Evolutionary conservation across 2,797 vertebrate species (phyloP).

Genomic region (Rhabdomys pumilio): DNA sequence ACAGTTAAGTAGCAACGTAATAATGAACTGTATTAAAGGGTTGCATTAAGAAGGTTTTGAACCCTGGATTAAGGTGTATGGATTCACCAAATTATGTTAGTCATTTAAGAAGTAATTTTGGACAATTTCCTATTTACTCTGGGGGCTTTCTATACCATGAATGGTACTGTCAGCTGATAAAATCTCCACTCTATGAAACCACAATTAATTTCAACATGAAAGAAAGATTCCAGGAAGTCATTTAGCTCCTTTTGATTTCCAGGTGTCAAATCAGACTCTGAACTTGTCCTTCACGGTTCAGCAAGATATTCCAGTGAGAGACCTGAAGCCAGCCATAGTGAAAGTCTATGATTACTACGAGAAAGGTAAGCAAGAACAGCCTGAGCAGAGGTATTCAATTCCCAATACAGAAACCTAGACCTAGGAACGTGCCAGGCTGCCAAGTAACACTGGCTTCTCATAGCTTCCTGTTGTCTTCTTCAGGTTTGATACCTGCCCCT

Average conservation of each 20-base stretch:
- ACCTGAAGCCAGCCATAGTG: conserved; percentile 85
- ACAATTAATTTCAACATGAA: not conserved
- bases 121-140: not conserved
- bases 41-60: not conserved
- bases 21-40: not conserved
- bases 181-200: not conserved
- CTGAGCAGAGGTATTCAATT: not conserved
- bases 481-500: not conserved
- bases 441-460: not conserved
- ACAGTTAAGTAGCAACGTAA: not conserved
- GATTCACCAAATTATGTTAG: not conserved
- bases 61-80: not conserved
- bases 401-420: not conserved
- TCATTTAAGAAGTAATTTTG: conserved; percentile 42
- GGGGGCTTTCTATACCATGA: not conserved
- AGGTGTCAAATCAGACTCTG: conserved; percentile 82
- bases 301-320: conserved; percentile 83
- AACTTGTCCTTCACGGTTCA: conserved; percentile 80
- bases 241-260: conserved; percentile 62
- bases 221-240: not conserved
- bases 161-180: not conserved
- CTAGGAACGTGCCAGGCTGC: not conserved
- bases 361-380: conserved; percentile 30
- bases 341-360: conserved; percentile 88
- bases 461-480: not conserved